phyloP scores from a whole-genome alignment of 2,113 vertebrate species.

The Myxocyprinus asiaticus region DNA sequence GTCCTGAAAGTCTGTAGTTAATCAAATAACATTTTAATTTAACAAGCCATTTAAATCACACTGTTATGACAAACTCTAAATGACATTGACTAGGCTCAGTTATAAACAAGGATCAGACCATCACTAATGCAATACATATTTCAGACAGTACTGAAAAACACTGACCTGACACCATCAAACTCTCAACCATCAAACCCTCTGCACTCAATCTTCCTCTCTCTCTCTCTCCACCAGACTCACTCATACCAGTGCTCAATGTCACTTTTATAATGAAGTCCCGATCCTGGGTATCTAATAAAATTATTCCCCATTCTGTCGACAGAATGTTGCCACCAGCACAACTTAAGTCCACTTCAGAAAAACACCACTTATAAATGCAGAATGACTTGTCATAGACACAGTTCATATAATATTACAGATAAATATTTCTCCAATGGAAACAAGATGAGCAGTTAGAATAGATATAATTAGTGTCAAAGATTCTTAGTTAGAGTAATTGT shows the following conservation, averaged over 20 bases:
- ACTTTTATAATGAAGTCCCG: slow-evolving; percentile 24
- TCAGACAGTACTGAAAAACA: slow-evolving; percentile 5
- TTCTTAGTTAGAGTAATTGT: slow-evolving; percentile 44
- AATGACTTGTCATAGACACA: slow-evolving; percentile 3
- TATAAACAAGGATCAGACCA: neutral
- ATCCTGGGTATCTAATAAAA: slow-evolving; percentile 33
- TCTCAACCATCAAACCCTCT: slow-evolving; percentile 6
- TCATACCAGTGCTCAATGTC: slow-evolving; percentile 33
- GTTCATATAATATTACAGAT: slow-evolving; percentile 41
- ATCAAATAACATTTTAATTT: slow-evolving; percentile 6
- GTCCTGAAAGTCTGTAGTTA: neutral
- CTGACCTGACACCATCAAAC: slow-evolving; percentile 17
- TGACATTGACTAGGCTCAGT: slow-evolving; percentile 7
- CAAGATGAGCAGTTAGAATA: neutral
- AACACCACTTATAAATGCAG: slow-evolving; percentile 35
- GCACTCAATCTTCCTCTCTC: slow-evolving; percentile 24
- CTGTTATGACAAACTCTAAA: neutral
- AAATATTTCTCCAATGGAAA: neutral
- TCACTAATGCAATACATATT: slow-evolving; percentile 30
- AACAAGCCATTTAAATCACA: neutral
- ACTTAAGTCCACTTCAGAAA: neutral
- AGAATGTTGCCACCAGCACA: slow-evolving; percentile 11
- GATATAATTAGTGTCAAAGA: slow-evolving; percentile 47
- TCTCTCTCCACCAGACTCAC: slow-evolving; percentile 1
- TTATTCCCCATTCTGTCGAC: slow-evolving; percentile 17